Base-by-base conservation (phyloP, 2,888 invertebrate species). In the Dryocosmus kuriphilus region DNA sequence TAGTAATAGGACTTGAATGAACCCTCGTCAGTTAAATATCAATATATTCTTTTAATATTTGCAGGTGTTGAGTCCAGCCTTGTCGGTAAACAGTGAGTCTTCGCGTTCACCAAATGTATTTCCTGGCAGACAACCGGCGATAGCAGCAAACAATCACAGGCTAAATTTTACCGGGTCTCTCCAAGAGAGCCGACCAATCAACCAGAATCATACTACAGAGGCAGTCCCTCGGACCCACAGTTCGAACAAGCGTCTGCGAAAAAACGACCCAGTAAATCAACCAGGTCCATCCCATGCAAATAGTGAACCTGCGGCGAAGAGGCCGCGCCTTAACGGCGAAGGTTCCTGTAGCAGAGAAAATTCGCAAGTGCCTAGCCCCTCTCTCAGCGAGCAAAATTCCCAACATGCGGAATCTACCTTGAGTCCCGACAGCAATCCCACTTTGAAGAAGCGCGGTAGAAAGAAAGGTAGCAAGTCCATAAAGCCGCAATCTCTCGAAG, bases 401-500 rank as follows among this genome's bases (percentile, higher is more conserved):
- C 75, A 35, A 62, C 78, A 41, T 60, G 46, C 38, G 46, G 76
- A 51, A 60, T 74, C 22, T 22, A 32, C 27, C 32, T 75, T 41
- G 76, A 67, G 35, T 8, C 73, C 77, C 27, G 81, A 78, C 38
- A 30, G 46, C 9, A 51, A 46, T 11, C 71, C n/a, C 19, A 51
- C 27, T 19, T 67, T 93, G 65, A 94, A 94, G 88, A 94, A 94
- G 85, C 92, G 93, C 55, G 94, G 94, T 38, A 90, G 94, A 24
- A 94, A 94, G 89, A 94, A 94, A 91, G 94, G 93, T 79, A 93
- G 94, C 73, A 94, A 93, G 85, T 92, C 92, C 35, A 90, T 93
- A 77, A 93, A 93, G 81, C 92, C 92, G 82, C 93, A 92, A 83
- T 87, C 92, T 19, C 92, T 92, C 77, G 93, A 93, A 77, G 91